A percentile compares a stretch with the other conserved stretches of the same genome.
phyloP scores from a whole-genome alignment of 2,113 vertebrate species.

The Montifringilla adamsi region DNA sequence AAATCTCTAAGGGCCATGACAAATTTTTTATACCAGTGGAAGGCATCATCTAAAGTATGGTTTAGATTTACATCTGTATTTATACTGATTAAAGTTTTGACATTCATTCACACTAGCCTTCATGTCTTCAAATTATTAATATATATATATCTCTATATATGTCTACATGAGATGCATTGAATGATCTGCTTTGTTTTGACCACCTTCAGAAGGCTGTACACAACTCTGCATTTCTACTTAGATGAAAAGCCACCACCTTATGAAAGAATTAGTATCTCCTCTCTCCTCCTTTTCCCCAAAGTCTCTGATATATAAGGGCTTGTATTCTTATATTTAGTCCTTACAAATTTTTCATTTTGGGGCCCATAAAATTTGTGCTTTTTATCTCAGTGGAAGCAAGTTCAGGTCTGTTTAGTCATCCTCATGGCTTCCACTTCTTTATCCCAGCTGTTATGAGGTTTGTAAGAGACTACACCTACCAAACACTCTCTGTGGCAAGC shows the following conservation, averaged over 20 bases:
- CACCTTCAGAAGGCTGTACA: not conserved
- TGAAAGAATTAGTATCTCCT: not conserved
- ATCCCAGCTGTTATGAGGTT: conserved; percentile 3
- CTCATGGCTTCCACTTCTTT: not conserved
- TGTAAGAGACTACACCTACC: not conserved
- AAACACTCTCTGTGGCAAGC: not conserved
- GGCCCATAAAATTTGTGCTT: not conserved
- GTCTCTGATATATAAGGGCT: not conserved
- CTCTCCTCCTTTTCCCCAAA: not conserved
- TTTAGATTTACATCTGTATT: not conserved
- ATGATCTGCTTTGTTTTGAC: not conserved
- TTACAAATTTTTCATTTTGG: not conserved
- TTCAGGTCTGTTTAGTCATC: not conserved
- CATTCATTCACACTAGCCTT: not conserved
- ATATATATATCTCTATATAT: too few species aligned
- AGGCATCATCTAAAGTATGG: not conserved
- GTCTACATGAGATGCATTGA: not conserved
- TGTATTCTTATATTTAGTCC: not conserved
- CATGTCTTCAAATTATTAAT: not conserved
- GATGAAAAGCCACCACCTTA: not conserved
- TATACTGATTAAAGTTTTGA: not conserved
- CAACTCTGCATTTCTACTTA: not conserved
- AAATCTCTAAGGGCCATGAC: not conserved
- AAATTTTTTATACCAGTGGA: not conserved
- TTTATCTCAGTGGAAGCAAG: not conserved